phyloP scores from a whole-genome alignment of 1,140 invertebrate genomes.

The Cydia fagiglandana region DNA sequence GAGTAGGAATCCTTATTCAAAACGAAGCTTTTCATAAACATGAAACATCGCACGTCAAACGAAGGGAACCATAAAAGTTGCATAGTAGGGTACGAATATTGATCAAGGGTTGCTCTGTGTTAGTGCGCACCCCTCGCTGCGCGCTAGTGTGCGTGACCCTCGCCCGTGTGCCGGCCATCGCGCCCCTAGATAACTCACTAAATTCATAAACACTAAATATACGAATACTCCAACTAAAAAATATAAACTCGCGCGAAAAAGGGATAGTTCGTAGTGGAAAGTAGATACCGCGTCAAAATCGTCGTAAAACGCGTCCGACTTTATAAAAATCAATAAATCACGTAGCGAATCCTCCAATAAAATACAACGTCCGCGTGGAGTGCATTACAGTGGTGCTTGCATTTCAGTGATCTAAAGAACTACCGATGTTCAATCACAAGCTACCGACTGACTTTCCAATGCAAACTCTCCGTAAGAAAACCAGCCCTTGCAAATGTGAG shows the following conservation, averaged over 20 bases:
- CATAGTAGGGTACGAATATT: slow-evolving; percentile 66
- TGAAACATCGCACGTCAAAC: slow-evolving; percentile 5
- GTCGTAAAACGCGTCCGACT: slow-evolving; percentile 33
- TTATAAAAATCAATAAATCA: slow-evolving; percentile 73
- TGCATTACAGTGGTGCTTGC: slow-evolving; percentile 60
- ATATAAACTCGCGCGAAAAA: neutral
- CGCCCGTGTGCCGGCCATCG: slow-evolving; percentile 56
- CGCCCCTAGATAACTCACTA: slow-evolving; percentile 45
- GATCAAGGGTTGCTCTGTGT: slow-evolving; percentile 66
- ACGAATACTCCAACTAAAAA: neutral
- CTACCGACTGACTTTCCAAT: slow-evolving; percentile 81
- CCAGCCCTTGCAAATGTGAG: slow-evolving; percentile 94
- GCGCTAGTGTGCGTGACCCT: slow-evolving; percentile 46
- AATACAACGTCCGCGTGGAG: slow-evolving; percentile 51
- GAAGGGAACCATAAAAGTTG: slow-evolving; percentile 54
- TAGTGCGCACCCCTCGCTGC: slow-evolving; percentile 49
- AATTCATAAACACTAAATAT: slow-evolving; percentile 49
- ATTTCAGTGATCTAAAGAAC: slow-evolving; percentile 64
- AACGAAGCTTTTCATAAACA: neutral
- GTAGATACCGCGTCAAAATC: neutral
- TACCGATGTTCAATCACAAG: slow-evolving; percentile 78
- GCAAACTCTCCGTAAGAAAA: slow-evolving; percentile 94
- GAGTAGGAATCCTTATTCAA: neutral
- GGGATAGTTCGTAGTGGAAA: neutral
- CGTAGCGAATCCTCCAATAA: slow-evolving; percentile 51